Evolutionary conservation across 2,797 vertebrate species (phyloP), one percentile per base, ranked within the genome.

Genomic region (Thaleichthys pacificus): DNA sequence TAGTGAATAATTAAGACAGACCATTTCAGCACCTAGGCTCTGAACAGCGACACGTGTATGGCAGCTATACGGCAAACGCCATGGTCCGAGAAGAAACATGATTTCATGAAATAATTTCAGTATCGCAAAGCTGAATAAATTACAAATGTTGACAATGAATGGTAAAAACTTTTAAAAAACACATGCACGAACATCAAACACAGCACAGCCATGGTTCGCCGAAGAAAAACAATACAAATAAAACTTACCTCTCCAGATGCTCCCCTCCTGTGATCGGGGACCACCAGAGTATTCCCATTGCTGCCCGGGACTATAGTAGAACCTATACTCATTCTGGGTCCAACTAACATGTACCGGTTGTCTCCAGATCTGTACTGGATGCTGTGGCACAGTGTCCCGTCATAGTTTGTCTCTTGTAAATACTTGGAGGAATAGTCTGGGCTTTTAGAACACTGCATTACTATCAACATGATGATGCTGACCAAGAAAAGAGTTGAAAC

Each of bases 361-460:
- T 90, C 89, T 84, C 88, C 89, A 71, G 86, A 88, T 88, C 86
- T 87, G 86, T 90, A 91, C 76, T 91, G 89, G 76, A 89, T 88
- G 79, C 87, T 90, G 85, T 90, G 86, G 69, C 77, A 82, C 66
- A 82, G 64, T 68, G 82, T 81, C 49, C 80, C 79, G 49, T 81
- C 80, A 49, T 81, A 72, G 70, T 80, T 75, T 8, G 56, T 3
- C 42, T 82, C 78, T 70, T 68, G 68, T 57, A 73, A 80, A 72
- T 78, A 71, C 49, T 74, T 79, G 21, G 68, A 58, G 5, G 61
- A 69, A 74, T 66, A 66, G 28, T 74, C 68, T 66, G 69, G 24
- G 14, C 67, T 21, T 63, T 66, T 77, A 2, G 74, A 77, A 35
- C 80, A 82, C 60, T 80, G 80, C 75, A 82, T 77, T 54, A 61